Evolutionary conservation across 2,797 vertebrate genomes (phyloP).

Genomic region (Pangasius djambal): DNA sequence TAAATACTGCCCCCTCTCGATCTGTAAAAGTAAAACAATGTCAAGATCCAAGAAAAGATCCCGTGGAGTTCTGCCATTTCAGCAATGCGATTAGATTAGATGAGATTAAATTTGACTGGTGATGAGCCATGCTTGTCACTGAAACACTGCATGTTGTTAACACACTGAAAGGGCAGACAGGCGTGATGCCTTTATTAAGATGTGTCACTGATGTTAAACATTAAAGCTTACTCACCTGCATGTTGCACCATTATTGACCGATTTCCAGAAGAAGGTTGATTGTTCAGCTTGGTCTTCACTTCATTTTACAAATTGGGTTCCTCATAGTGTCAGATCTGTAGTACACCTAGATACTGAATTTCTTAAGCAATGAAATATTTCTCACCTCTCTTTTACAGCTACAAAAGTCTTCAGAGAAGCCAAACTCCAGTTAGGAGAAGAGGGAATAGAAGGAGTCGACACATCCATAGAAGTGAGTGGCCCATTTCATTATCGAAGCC

Average conservation of each 20-base stretch:
- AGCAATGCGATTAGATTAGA: background rate
- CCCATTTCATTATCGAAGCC: constrained; percentile 15
- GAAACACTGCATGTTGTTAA: background rate
- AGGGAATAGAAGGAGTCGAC: background rate
- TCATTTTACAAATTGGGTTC: background rate
- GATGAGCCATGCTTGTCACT: background rate
- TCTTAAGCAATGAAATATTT: background rate
- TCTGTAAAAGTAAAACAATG: background rate
- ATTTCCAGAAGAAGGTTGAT: background rate
- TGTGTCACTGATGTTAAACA: background rate
- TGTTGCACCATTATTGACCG: background rate
- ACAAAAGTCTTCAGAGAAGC: constrained; percentile 77
- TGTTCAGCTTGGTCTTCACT: background rate
- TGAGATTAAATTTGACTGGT: background rate
- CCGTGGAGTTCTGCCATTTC: background rate
- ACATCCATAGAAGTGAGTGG: constrained; percentile 51
- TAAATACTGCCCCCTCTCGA: constrained; percentile 54
- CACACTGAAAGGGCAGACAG: background rate
- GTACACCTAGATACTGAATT: background rate
- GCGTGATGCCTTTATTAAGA: background rate
- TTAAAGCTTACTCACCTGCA: background rate
- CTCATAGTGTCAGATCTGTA: background rate
- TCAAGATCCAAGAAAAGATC: background rate
- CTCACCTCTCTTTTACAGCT: constrained; percentile 52
- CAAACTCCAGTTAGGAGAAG: constrained; percentile 74